A percentile compares a stretch with the other conserved stretches of the same genome.
Conservation (phyloP, 2,113 vertebrate genomes). For the Stigmatopora argus region DNA sequence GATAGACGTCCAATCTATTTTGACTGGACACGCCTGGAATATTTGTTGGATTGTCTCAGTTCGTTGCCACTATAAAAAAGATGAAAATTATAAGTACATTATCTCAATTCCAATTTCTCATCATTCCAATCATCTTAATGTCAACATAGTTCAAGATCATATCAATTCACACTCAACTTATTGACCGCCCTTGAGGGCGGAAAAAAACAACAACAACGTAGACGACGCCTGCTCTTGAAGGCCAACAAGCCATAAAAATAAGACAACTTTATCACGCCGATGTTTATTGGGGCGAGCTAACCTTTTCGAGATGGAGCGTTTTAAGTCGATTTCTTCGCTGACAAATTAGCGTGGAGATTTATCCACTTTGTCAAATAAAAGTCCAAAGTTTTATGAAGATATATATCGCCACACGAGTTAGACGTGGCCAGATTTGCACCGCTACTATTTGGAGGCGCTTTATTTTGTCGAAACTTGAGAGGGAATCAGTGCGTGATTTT, state of each 20-base stretch:
- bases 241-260: background rate
- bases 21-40: too few species aligned
- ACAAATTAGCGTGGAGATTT: conserved; percentile 9
- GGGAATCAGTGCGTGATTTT: background rate
- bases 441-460: background rate
- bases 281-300: background rate
- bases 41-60: too few species aligned
- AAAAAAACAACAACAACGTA: background rate
- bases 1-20: too few species aligned
- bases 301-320: conserved; percentile 2
- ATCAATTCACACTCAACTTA: too few species aligned
- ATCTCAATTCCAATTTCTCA: too few species aligned
- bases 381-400: conserved; percentile 4
- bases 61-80: too few species aligned
- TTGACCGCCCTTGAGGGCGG: too few species aligned
- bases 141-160: too few species aligned
- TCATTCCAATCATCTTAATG: too few species aligned
- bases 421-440: background rate
- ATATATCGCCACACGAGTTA: background rate
- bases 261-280: background rate
- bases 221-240: too few species aligned
- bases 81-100: too few species aligned
- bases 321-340: background rate
- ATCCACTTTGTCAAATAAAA: conserved; percentile 10
- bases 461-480: background rate